Evolutionary conservation across 2,113 vertebrate species (phyloP).

Genomic region (Sinocyclocheilus anshuiensis): DNA sequence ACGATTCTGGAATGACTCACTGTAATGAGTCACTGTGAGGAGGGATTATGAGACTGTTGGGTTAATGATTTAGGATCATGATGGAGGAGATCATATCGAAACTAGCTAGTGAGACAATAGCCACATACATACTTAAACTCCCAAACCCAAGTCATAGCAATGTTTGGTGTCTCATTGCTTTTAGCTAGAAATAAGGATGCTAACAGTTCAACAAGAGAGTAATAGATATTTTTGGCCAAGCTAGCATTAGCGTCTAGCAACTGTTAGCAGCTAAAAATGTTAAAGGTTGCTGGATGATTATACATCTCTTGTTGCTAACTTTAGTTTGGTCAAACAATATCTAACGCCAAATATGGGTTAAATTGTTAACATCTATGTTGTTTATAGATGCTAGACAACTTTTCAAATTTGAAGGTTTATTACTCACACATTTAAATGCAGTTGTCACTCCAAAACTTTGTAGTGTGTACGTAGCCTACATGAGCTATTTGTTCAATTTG

Average conservation of each 20-base stretch:
- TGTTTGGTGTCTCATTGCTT: not conserved
- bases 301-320: not conserved
- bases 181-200: not conserved
- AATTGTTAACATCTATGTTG: not conserved
- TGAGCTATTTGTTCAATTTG: not conserved
- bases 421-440: not conserved
- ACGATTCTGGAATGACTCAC: slow-evolving; percentile 8
- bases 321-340: not conserved
- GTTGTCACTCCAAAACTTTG: not conserved
- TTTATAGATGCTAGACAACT: not conserved
- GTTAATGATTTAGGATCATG: slow-evolving; percentile 4
- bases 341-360: not conserved
- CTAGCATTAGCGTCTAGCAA: not conserved
- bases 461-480: not conserved
- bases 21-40: slow-evolving; percentile 23
- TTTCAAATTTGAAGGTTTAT: not conserved
- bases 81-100: not conserved
- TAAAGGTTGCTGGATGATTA: not conserved
- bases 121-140: not conserved
- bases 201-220: not conserved
- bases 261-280: not conserved
- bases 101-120: not conserved
- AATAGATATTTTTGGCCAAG: not conserved
- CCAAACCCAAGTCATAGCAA: not conserved
- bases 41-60: not conserved